Conservation (phyloP, 2,113 vertebrate genomes). For the Pedetes capensis region DNA sequence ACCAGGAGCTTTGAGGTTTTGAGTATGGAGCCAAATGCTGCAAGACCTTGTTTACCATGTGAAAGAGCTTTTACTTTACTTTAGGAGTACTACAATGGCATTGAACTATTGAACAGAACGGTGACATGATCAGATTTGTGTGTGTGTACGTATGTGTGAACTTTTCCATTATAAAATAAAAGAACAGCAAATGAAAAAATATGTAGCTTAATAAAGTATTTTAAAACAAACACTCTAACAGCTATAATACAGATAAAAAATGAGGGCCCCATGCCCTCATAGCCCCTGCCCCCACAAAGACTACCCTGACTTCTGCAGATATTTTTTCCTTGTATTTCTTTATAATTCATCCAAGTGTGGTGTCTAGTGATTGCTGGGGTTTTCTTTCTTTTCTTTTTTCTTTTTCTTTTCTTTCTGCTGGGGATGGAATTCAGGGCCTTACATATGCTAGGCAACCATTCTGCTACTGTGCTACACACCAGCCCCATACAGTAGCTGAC, state of each 20-base stretch:
- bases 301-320: not conserved
- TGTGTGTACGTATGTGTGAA: not conserved
- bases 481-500: too few relatives aligned
- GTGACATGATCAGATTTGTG: not conserved
- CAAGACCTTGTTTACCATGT: not conserved
- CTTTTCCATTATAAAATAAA: conserved; percentile 21
- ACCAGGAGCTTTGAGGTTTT: not conserved
- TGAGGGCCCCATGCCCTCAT: not conserved
- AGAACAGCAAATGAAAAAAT: not conserved
- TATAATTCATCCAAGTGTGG: not conserved
- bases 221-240: not conserved
- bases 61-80: not conserved
- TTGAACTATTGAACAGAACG: not conserved
- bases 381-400: too few relatives aligned
- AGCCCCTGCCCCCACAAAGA: not conserved
- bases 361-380: not conserved
- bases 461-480: not conserved
- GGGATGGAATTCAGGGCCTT: not conserved
- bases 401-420: too few relatives aligned
- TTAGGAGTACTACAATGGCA: not conserved
- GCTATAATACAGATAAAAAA: not conserved
- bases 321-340: not conserved
- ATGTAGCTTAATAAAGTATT: not conserved
- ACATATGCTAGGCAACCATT: not conserved
- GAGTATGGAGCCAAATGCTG: not conserved